Evolutionary conservation across 2,113 vertebrate species (phyloP).

Genomic region (Epinephelus moara): DNA sequence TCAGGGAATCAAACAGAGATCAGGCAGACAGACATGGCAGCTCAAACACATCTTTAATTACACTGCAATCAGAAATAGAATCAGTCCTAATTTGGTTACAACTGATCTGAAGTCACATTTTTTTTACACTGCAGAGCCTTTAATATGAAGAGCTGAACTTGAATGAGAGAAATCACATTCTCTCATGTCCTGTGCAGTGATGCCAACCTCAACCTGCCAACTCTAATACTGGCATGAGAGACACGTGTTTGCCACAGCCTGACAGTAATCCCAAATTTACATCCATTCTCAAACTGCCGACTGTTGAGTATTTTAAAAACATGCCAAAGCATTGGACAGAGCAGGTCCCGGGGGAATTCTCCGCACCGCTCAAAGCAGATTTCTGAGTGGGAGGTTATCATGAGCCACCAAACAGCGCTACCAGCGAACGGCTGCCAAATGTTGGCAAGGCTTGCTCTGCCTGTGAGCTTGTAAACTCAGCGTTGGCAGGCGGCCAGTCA

Average conservation of each 20-base stretch:
- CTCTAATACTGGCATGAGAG: constrained; percentile 34
- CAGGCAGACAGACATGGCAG: not conserved
- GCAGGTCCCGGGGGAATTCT: constrained; percentile 34
- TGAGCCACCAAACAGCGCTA: constrained; percentile 46
- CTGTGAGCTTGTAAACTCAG: constrained; percentile 30
- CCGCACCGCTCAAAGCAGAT: constrained; percentile 26
- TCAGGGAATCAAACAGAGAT: constrained; percentile 12
- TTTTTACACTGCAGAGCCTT: not conserved
- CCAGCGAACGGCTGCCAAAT: constrained; percentile 41
- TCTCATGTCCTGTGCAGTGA: constrained; percentile 21
- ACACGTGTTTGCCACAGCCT: constrained; percentile 24
- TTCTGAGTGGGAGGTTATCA: constrained; percentile 66
- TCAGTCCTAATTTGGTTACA: constrained; percentile 24
- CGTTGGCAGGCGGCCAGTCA: constrained; percentile 50
- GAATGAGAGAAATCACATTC: constrained; percentile 29
- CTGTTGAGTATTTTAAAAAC: constrained; percentile 46
- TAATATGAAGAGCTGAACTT: constrained; percentile 27
- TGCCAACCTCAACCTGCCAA: constrained; percentile 47
- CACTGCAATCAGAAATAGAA: constrained; percentile 24
- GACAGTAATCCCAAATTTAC: constrained; percentile 61
- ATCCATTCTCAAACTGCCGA: constrained; percentile 53
- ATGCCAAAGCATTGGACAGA: constrained; percentile 39
- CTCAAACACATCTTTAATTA: constrained; percentile 34
- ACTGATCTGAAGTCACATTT: not conserved
- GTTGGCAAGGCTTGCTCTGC: constrained; percentile 27